Evolutionary conservation across 2,113 vertebrate genomes (phyloP), one percentile per base, ranked within the genome.

Genomic region (Stigmatopora nigra): DNA sequence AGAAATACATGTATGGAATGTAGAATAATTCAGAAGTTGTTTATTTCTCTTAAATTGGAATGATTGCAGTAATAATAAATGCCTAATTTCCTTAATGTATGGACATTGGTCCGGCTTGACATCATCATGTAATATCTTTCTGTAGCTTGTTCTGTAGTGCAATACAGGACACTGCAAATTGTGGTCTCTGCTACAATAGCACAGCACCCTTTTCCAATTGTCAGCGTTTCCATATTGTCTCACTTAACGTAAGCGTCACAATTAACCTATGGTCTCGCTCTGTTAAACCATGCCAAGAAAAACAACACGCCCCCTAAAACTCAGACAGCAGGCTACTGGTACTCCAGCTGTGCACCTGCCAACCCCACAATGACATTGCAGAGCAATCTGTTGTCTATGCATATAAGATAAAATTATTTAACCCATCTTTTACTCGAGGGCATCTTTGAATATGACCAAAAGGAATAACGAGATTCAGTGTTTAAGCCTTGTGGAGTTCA

Each of bases 401-500:
- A 47, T 52, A 66, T 67, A 70, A 64, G 44, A 69, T 68, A 76
- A 73, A 72, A 65, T 80, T 51, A 31, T 69, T 79, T 82, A 72
- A 57, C 72, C 3, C 66, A 75, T 75, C 75, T 86, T 61, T 61
- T 67, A 68, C 78, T 79, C 65, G 79, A 86, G 83, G 86, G 86
- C 81, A 85, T 87, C 76, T 89, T 88, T 88, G 87, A 89, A 89
- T 84, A 89, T 72, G 80, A 56, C 70, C 64, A 79, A 75, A 83
- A 84, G 79, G 78, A 86, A 86, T 72, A 73, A 79, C 61, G 78
- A 65, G 76, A 81, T 85, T 84, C 88, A 87, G 88, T 88, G 82
- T 87, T 90, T 90, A 90, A 89, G 86, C 88, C 85, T 89, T 85
- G 89, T 88, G 79, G 83, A 87, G 72, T 84, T 82, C 85, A 82